These are phyloP conservation scores for Lepidonotus clava DNA, from an alignment of 2,888 invertebrate species.

Conservation along the genomic window DNA sequence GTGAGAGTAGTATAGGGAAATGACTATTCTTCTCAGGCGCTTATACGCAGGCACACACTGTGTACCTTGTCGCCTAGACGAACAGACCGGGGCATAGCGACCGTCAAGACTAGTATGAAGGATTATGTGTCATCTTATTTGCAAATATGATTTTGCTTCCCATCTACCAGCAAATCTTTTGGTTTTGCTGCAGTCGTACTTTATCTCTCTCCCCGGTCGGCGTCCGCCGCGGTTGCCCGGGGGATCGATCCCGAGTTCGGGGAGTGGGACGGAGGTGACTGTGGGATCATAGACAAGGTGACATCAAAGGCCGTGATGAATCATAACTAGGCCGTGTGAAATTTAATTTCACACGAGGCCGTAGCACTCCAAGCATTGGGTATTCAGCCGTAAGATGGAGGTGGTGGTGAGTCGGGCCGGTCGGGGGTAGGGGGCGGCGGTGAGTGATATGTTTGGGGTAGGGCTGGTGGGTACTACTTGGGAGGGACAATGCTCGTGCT, in stretches of 20 bases:
- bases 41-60: no score
- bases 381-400: not conserved
- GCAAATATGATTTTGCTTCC: no score
- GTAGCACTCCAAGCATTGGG: no score
- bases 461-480: not conserved
- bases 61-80: no score
- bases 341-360: slow-evolving; percentile 10
- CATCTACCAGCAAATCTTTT: no score
- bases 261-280: not conserved
- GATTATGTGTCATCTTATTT: no score
- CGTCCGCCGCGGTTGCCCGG: not conserved
- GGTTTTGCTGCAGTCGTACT: not conserved
- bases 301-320: slow-evolving; percentile 29
- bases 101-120: no score
- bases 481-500: not conserved
- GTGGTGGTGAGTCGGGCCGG: slow-evolving; percentile 6
- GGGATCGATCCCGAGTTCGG: not conserved
- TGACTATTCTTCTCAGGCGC: no score
- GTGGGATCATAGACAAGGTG: not conserved
- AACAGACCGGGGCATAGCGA: no score
- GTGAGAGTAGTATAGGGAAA: not conserved
- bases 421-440: not conserved
- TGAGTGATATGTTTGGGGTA: not conserved
- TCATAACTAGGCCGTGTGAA: slow-evolving; percentile 41
- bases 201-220: not conserved